phyloP scores from a whole-genome alignment of 2,797 vertebrate species.

The Myotis daubentonii region DNA sequence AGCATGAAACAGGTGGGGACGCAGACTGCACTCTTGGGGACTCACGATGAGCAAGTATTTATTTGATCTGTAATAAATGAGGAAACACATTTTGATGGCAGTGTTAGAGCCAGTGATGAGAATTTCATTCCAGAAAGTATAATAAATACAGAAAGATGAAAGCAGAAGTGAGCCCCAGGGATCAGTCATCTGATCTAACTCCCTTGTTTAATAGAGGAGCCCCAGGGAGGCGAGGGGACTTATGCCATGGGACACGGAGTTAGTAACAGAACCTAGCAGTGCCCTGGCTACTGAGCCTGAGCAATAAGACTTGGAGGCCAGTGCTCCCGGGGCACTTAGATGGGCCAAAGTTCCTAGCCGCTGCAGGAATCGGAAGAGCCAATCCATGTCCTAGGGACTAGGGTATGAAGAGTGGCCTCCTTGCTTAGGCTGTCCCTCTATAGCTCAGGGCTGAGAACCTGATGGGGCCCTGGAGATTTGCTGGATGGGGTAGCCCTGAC shows the following conservation, averaged over 20 bases:
- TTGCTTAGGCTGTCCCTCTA: neutral
- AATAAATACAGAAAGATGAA: neutral
- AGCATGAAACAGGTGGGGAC: neutral
- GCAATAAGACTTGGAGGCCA: neutral
- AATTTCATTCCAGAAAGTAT: neutral
- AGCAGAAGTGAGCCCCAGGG: neutral
- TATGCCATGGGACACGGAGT: neutral
- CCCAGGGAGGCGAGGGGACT: neutral
- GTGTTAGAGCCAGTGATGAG: neutral
- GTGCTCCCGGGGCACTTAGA: neutral
- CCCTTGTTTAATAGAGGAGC: neutral
- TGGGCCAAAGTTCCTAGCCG: no score
- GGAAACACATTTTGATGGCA: neutral
- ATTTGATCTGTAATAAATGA: conserved; percentile 45
- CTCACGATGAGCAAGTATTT: neutral
- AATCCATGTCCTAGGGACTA: neutral
- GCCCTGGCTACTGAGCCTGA: neutral
- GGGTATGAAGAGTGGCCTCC: neutral
- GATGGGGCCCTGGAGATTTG: neutral
- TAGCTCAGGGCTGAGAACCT: neutral
- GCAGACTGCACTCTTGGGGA: neutral
- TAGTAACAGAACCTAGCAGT: neutral
- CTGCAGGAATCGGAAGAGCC: neutral
- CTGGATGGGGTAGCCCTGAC: neutral
- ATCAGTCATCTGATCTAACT: neutral